Conservation (phyloP, 2,113 vertebrate genomes). For the Malurus alboscapulatus region DNA sequence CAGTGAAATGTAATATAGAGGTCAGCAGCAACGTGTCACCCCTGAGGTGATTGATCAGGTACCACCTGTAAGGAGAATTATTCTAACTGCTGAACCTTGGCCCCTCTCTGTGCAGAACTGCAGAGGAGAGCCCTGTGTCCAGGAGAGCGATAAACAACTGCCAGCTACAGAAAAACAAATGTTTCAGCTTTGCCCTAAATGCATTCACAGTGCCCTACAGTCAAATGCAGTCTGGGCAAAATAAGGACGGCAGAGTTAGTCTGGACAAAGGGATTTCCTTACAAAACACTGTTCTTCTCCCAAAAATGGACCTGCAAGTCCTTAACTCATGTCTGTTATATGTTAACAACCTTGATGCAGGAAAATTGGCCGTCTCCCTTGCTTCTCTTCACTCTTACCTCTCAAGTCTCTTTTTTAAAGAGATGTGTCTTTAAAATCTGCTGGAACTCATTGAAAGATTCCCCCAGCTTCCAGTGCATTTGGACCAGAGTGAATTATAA, state of each 20-base stretch:
- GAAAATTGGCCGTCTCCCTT: background rate
- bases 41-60: background rate
- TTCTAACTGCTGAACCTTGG: constrained; percentile 3
- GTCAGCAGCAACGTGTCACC: constrained; percentile 2
- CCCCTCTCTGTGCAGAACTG: background rate
- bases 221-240: background rate
- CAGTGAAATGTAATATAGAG: background rate
- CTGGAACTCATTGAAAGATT: background rate
- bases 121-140: background rate
- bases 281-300: background rate
- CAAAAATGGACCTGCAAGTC: background rate
- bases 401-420: background rate
- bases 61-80: constrained; percentile 43
- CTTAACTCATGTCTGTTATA: background rate
- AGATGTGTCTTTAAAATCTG: background rate
- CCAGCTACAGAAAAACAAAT: background rate
- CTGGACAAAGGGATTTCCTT: background rate
- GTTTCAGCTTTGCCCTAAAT: background rate
- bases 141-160: background rate
- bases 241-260: background rate
- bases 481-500: background rate
- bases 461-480: background rate
- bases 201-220: background rate
- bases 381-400: background rate
- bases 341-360: background rate